A percentile compares a stretch with the other conserved stretches of the same genome.
These are phyloP conservation scores for Cherax destructor DNA, from an alignment of 1,140 invertebrate species.

Conservation along the genomic window DNA sequence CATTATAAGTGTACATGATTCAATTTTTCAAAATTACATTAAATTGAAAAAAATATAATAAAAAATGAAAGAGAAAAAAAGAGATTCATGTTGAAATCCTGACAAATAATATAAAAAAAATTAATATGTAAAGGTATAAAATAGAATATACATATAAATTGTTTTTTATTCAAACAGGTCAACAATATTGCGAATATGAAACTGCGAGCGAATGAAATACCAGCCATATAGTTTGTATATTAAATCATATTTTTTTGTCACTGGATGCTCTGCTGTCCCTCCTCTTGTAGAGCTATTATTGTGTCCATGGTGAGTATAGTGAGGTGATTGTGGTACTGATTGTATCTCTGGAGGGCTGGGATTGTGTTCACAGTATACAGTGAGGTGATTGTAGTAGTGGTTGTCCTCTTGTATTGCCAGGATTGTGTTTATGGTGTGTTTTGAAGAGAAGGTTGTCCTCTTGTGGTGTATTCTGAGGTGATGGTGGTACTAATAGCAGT, in stretches of 20 bases:
- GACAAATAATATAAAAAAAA: slow-evolving; percentile 18
- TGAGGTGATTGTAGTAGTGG: no score
- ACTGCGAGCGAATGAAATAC: slow-evolving; percentile 23
- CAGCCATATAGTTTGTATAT: slow-evolving; percentile 23
- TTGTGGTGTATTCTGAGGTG: no score
- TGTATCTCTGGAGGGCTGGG: neutral
- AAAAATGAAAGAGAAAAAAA: slow-evolving; percentile 21
- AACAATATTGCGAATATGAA: slow-evolving; percentile 45
- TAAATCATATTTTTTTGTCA: slow-evolving; percentile 25
- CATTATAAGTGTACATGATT: no score
- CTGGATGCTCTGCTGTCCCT: neutral
- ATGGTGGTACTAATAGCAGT: no score
- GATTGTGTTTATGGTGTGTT: no score
- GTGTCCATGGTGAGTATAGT: neutral
- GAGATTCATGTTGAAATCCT: slow-evolving; percentile 11
- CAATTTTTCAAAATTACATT: no score
- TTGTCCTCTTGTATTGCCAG: no score
- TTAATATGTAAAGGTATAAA: slow-evolving; percentile 17
- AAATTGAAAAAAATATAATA: neutral
- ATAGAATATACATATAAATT: slow-evolving; percentile 46
- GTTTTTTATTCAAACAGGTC: slow-evolving; percentile 39
- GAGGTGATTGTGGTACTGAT: neutral
- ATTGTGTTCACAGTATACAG: neutral
- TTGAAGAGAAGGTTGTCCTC: no score
- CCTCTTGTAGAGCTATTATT: neutral